A percentile compares a stretch with the other conserved stretches of the same genome.
phyloP scores from a whole-genome alignment of 2,797 vertebrate species.

The Galagoides demidoff region DNA sequence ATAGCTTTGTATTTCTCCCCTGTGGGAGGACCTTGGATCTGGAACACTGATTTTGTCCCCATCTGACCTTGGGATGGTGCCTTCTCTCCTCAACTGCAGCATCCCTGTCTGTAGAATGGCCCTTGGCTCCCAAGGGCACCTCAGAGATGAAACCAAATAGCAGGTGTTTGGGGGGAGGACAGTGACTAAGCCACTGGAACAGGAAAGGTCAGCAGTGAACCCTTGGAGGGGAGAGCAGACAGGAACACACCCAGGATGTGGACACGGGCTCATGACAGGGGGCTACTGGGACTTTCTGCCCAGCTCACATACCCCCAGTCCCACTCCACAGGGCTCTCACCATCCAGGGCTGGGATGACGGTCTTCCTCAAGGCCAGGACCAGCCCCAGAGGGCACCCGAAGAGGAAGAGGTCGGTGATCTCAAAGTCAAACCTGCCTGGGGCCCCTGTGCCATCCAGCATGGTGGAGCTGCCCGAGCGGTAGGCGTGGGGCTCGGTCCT shows the following conservation, averaged over 20 bases:
- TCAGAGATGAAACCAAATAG: not conserved
- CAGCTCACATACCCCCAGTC: not conserved
- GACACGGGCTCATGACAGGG: not conserved
- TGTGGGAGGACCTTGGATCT: too few species aligned
- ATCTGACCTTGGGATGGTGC: not conserved
- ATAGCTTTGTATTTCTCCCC: not conserved
- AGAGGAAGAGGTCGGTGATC: slow-evolving; percentile 97
- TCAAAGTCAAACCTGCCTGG: slow-evolving; percentile 97
- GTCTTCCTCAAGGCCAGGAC: slow-evolving; percentile 97
- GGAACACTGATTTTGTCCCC: not conserved
- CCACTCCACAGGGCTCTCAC: slow-evolving; percentile 87
- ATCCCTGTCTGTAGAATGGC: not conserved
- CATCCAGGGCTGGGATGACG: slow-evolving; percentile 95
- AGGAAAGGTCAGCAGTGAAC: not conserved
- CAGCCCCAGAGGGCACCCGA: slow-evolving; percentile 96
- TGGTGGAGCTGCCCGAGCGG: slow-evolving; percentile 93
- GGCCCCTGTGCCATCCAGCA: slow-evolving; percentile 90
- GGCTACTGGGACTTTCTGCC: not conserved
- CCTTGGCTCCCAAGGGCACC: not conserved
- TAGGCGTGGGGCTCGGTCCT: slow-evolving; percentile 90
- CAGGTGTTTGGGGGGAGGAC: not conserved
- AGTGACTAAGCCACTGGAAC: not conserved
- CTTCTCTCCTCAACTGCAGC: not conserved
- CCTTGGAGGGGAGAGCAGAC: not conserved
- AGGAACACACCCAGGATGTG: not conserved